Evolutionary conservation across 2,888 invertebrate species (phyloP).

Genomic region (Drosophila paramelanica): DNA sequence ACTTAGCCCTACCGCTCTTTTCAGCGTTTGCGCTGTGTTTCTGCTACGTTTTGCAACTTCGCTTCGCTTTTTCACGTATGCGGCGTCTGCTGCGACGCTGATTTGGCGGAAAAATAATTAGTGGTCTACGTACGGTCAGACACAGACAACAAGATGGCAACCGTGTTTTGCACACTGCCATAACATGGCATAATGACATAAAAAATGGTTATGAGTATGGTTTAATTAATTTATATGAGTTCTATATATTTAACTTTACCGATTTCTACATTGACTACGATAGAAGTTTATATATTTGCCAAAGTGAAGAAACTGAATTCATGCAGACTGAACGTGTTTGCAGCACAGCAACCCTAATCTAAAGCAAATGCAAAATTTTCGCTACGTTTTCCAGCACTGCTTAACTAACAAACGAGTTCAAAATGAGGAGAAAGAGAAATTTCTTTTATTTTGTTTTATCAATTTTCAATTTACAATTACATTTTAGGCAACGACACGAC

Average conservation of each 20-base stretch:
- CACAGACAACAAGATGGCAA: conserved; percentile 42
- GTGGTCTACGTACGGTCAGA: conserved; percentile 27
- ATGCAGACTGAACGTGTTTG: conserved; percentile 24
- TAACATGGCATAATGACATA: no score
- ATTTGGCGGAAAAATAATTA: conserved; percentile 70
- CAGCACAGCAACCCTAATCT: background rate
- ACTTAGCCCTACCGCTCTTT: conserved; percentile 45
- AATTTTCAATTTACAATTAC: conserved; percentile 3
- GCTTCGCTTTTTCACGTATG: conserved; percentile 62
- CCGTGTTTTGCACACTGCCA: background rate
- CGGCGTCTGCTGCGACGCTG: conserved; percentile 65
- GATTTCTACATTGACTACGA: background rate
- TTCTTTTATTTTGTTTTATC: background rate
- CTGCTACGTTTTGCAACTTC: conserved; percentile 65
- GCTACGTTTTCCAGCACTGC: conserved; percentile 27
- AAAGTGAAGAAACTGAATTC: background rate
- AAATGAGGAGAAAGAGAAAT: conserved; percentile 6
- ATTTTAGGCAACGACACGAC: conserved; percentile 18
- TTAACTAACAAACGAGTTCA: conserved; percentile 15
- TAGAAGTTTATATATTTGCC: background rate
- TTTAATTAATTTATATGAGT: background rate
- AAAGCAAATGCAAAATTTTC: conserved; percentile 14
- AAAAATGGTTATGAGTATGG: no score
- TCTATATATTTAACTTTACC: background rate
- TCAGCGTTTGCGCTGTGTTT: conserved; percentile 49